Conservation (phyloP, 2,888 invertebrate genomes). For the Scaptomyza caliginosa region DNA sequence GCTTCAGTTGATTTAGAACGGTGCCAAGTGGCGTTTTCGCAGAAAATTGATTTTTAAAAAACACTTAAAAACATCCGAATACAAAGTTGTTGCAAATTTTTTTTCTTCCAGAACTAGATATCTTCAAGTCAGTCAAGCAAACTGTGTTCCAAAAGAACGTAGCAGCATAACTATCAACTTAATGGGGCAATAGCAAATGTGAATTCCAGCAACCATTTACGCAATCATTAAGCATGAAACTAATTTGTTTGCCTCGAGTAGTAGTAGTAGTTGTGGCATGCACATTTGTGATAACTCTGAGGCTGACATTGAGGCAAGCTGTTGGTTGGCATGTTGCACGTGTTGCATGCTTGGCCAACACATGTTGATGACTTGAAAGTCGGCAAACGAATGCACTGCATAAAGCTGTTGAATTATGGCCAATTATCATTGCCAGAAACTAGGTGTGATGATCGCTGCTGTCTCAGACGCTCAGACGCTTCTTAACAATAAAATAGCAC, state of each 20-base stretch:
- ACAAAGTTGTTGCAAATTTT: slow-evolving; percentile 32
- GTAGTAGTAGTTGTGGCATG: too few relatives aligned
- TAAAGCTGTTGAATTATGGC: slow-evolving; percentile 77
- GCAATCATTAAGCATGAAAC: slow-evolving; percentile 76
- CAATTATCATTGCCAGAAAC: slow-evolving; percentile 74
- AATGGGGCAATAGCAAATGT: slow-evolving; percentile 66
- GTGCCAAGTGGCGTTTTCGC: slow-evolving; percentile 76
- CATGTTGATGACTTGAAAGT: slow-evolving; percentile 41
- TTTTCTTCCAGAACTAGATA: neutral
- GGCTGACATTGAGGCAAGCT: neutral
- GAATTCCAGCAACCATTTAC: slow-evolving; percentile 77
- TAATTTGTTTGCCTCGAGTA: slow-evolving; percentile 67
- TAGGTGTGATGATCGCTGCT: slow-evolving; percentile 73
- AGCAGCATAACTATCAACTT: slow-evolving; percentile 39
- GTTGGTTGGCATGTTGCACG: slow-evolving; percentile 15
- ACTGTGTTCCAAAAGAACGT: neutral
- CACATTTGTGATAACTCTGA: slow-evolving; percentile 48
- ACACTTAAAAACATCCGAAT: slow-evolving; percentile 30
- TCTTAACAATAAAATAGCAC: slow-evolving; percentile 63
- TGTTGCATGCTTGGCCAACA: slow-evolving; percentile 16
- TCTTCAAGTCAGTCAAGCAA: neutral
- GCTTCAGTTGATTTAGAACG: slow-evolving; percentile 80
- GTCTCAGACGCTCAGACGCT: neutral
- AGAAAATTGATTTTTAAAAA: slow-evolving; percentile 76
- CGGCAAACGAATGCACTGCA: slow-evolving; percentile 36